These are phyloP conservation scores for Shinisaurus crocodilurus DNA, from an alignment of 2,113 vertebrate genomes.

Conservation along the genomic window DNA sequence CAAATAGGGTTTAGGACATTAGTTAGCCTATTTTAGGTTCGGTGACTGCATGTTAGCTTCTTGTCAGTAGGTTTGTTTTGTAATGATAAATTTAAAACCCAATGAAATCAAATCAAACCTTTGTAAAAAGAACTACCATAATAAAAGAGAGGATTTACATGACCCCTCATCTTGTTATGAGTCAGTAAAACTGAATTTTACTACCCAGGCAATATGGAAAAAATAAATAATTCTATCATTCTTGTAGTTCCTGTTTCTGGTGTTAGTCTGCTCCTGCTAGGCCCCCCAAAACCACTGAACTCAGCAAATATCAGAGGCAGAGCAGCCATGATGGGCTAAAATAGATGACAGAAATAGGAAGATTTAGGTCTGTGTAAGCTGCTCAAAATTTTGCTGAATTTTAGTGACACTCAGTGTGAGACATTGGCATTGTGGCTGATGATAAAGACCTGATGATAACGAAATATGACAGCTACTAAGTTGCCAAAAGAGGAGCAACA, in stretches of 20 bases:
- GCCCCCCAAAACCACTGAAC: too few relatives aligned
- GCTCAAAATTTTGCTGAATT: neutral
- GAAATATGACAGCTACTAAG: too few relatives aligned
- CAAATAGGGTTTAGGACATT: neutral
- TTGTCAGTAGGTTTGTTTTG: neutral
- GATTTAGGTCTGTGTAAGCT: neutral
- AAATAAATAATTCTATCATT: neutral
- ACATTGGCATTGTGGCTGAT: too few relatives aligned
- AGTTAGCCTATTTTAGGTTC: conserved; percentile 27
- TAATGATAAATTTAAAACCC: conserved; percentile 51
- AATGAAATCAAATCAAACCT: conserved; percentile 50
- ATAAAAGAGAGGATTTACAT: conserved; percentile 21
- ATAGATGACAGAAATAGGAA: too few relatives aligned
- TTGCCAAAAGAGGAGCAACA: too few relatives aligned
- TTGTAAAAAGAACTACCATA: conserved; percentile 27
- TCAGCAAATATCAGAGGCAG: too few relatives aligned
- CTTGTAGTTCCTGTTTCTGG: neutral
- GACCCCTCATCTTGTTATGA: conserved; percentile 40
- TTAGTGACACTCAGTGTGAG: too few relatives aligned
- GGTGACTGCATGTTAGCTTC: conserved; percentile 33
- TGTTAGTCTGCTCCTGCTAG: neutral
- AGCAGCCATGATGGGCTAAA: too few relatives aligned
- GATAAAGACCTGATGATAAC: too few relatives aligned
- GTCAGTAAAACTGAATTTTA: conserved; percentile 30
- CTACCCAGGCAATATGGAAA: conserved; percentile 27